Evolutionary conservation across 1,140 invertebrate genomes (phyloP), one percentile per base, ranked within the genome.

Genomic region (Platyscapa corneri): DNA sequence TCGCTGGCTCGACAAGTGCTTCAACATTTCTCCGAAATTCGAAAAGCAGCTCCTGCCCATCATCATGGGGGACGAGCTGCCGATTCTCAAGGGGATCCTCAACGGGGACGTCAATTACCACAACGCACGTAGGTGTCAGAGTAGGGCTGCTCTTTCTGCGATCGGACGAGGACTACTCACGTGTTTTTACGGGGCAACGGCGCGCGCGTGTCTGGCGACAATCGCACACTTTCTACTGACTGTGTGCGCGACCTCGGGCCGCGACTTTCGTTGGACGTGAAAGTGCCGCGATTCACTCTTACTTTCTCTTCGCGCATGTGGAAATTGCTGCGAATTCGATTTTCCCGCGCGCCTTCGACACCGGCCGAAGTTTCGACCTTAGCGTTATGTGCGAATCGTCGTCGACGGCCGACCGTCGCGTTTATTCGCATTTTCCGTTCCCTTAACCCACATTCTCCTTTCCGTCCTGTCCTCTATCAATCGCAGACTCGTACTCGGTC

Each of bases 51-150:
- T 85, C 79, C 76, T 88, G 85, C 74, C 85, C 67, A 75, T 78
- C 89, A 90, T 92, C 90, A 97, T 97, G 96, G 96, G 95, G 92
- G 96, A 97, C 94, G 96, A 97, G 94, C 95, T 97, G 93, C 96
- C 97, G 87, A 97, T 97, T 90, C 94, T 97, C 53, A 97, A 97
- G 93, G 96, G 96, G 86, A 97, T 97, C 92, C 95, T 97, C 81
- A 97, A 97, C 92, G 97, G 97, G 90, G 96, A 96, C 88, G 96
- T 97, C 91, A 96, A 97, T 93, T 97, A 97, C 94, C 97, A 97
- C 92, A 97, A 97, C 95, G 97, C 96, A 95, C 97, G 97, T 97
- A 97, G 93, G 97, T 97, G 88, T 91, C 86, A 60, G 2, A 2
- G 30, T 3, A 30, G 32, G 49, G 18, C 34, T 20, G 27, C 23